Conservation (phyloP, 2,113 vertebrate species). For the Pedionomus torquatus region DNA sequence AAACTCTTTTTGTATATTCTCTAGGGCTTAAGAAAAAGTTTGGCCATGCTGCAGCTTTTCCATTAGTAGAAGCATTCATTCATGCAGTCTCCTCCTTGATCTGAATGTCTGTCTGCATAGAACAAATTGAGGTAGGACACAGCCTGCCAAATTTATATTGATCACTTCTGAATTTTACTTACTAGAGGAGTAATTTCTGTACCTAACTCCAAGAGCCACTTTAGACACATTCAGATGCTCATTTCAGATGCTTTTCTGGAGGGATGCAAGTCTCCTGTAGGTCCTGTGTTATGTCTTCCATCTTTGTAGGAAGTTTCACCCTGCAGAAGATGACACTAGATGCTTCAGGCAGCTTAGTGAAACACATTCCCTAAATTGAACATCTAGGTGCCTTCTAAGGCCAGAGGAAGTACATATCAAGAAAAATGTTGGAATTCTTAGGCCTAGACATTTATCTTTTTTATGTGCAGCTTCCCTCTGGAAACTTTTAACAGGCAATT, state of each 20-base stretch:
- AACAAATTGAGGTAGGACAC: not conserved
- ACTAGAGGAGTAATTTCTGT: not conserved
- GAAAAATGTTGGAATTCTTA: not conserved
- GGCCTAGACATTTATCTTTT: not conserved
- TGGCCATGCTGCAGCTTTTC: not conserved
- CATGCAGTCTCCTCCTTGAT: not conserved
- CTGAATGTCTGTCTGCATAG: not conserved
- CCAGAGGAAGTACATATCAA: not conserved
- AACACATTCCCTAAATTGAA: not conserved
- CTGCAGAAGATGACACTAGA: not conserved
- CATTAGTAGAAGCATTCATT: not conserved
- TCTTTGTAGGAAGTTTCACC: not conserved
- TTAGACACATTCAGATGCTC: not conserved
- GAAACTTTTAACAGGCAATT: not conserved
- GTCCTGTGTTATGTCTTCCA: not conserved
- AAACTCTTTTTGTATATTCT: not conserved
- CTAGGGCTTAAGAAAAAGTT: not conserved
- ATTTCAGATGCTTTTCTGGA: not conserved
- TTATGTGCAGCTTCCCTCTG: not conserved
- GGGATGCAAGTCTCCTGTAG: not conserved
- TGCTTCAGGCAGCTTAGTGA: not conserved
- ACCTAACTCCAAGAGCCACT: not conserved
- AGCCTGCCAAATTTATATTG: not conserved
- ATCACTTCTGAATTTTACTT: not conserved
- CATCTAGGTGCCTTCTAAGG: not conserved